These are phyloP conservation scores for Deroplatys truncata DNA, from an alignment of 2,888 invertebrate genomes.

Conservation along the genomic window DNA sequence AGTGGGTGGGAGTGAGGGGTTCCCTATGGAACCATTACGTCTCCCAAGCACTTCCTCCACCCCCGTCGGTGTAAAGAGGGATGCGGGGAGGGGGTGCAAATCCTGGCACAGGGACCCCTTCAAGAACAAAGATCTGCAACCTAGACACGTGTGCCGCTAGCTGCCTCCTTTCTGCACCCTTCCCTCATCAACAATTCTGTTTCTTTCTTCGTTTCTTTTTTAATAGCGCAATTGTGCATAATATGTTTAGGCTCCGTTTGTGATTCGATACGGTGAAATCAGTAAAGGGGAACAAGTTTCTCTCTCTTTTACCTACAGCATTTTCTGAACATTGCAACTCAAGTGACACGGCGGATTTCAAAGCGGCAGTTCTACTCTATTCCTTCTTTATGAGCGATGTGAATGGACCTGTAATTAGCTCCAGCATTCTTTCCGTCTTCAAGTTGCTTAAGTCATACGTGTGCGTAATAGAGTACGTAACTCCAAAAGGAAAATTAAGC, in stretches of 20 bases:
- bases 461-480: not conserved
- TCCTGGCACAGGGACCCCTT: not conserved
- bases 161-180: not conserved
- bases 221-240: not conserved
- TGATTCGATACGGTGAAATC: not conserved
- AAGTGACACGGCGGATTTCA: not conserved
- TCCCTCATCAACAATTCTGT: not conserved
- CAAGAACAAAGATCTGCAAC: not conserved
- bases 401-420: not conserved
- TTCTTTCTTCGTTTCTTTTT: not conserved
- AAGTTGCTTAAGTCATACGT: not conserved
- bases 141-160: not conserved
- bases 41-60: not conserved
- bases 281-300: not conserved
- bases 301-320: not conserved
- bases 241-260: not conserved
- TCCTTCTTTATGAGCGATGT: not conserved
- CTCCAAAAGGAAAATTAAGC: not conserved
- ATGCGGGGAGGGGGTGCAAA: not conserved
- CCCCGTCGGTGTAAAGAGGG: not conserved
- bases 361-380: not conserved
- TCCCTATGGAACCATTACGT: constrained; percentile 3
- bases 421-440: not conserved
- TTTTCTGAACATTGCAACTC: not conserved
- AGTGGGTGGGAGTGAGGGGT: not conserved